Conservation (phyloP, 2,797 vertebrate species). For the Smutsia temminckii region DNA sequence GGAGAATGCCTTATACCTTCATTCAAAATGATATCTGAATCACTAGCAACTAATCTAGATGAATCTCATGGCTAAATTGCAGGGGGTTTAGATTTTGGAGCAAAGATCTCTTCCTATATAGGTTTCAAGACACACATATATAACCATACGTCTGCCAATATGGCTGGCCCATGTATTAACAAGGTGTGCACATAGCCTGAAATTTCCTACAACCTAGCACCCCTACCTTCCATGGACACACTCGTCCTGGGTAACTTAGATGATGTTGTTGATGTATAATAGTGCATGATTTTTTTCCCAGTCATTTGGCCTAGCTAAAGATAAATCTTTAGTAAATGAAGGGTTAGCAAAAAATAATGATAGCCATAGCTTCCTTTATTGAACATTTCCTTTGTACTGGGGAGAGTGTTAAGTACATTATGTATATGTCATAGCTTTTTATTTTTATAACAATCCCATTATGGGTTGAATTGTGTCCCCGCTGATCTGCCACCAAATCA, state of each 20-base stretch:
- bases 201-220: neutral
- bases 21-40: neutral
- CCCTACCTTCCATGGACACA: neutral
- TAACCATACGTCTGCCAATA: neutral
- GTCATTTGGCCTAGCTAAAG: neutral
- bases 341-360: neutral
- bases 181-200: neutral
- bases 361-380: neutral
- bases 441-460: neutral
- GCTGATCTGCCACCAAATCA: neutral
- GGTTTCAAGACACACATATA: neutral
- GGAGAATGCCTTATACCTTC: neutral
- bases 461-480: neutral
- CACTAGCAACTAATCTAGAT: neutral
- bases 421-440: neutral
- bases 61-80: neutral
- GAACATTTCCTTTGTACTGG: neutral
- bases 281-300: neutral
- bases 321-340: constrained; percentile 4
- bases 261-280: neutral
- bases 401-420: neutral
- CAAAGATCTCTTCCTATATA: neutral
- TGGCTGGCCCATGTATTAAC: neutral
- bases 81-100: neutral
- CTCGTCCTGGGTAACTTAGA: neutral